These are phyloP conservation scores for Python bivittatus DNA, from an alignment of 2,113 vertebrate genomes.

Conservation along the genomic window DNA sequence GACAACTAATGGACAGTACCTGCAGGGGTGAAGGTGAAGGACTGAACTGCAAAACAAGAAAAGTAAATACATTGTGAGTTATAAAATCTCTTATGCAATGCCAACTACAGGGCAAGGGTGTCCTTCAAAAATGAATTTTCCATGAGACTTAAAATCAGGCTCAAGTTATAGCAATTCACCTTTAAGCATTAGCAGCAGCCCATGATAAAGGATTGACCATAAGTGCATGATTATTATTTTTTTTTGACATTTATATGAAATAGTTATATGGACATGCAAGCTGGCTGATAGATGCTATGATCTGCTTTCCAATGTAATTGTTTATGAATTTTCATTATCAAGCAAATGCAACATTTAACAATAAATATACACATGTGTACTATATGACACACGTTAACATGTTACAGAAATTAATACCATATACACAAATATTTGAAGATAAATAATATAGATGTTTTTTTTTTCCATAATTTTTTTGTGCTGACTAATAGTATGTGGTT, in stretches of 20 bases:
- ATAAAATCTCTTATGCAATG: slow-evolving; percentile 65
- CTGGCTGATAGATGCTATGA: slow-evolving; percentile 39
- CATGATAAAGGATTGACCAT: slow-evolving; percentile 53
- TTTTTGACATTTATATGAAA: not conserved
- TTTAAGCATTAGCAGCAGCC: slow-evolving; percentile 72
- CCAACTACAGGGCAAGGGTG: slow-evolving; percentile 19
- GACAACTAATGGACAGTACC: slow-evolving; percentile 88
- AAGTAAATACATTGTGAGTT: slow-evolving; percentile 83
- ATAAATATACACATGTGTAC: slow-evolving; percentile 19
- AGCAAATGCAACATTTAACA: slow-evolving; percentile 38
- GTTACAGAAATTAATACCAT: slow-evolving; percentile 1
- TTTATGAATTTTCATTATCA: slow-evolving; percentile 38
- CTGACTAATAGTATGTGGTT: not conserved
- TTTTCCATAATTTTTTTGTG: not conserved
- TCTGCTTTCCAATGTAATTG: slow-evolving; percentile 36
- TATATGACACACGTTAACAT: slow-evolving; percentile 5
- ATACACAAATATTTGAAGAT: not conserved
- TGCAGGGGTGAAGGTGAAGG: slow-evolving; percentile 91
- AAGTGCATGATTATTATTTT: slow-evolving; percentile 23
- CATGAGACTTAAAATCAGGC: slow-evolving; percentile 21
- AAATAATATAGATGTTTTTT: not conserved
- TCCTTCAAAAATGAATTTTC: slow-evolving; percentile 40
- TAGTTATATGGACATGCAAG: slow-evolving; percentile 18
- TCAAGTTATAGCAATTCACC: slow-evolving; percentile 52
- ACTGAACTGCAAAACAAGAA: slow-evolving; percentile 92